Conservation (phyloP, 2,797 vertebrate genomes). For the Siniperca undulata region DNA sequence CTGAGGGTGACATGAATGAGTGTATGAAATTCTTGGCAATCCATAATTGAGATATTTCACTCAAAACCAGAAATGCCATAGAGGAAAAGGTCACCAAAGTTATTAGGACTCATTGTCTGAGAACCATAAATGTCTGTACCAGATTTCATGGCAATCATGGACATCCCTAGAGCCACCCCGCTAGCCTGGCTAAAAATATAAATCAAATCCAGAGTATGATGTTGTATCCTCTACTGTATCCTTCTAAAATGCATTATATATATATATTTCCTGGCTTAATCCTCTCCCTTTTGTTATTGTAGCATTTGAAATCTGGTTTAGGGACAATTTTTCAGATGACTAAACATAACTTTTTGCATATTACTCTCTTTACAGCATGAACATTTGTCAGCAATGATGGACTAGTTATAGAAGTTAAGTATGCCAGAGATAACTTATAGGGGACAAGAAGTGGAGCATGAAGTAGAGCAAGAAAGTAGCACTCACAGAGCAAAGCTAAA, state of each 20-base stretch:
- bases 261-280: neutral
- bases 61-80: neutral
- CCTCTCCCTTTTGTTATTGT: neutral
- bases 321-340: neutral
- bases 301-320: neutral
- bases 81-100: neutral
- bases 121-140: neutral
- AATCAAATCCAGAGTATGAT: neutral
- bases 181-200: neutral
- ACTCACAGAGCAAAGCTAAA: constrained; percentile 72
- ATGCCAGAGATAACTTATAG: constrained; percentile 68
- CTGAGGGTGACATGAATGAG: neutral
- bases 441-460: constrained; percentile 83
- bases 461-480: constrained; percentile 85
- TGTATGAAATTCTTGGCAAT: neutral
- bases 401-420: constrained; percentile 69
- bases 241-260: neutral
- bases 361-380: neutral
- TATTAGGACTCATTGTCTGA: neutral
- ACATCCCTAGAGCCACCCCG: neutral
- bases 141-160: constrained; percentile 4
- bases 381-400: constrained; percentile 47
- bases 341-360: constrained; percentile 6
- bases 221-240: neutral
- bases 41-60: neutral